Percentiles rank a stretch among this genome's conserved stretches.
These are phyloP conservation scores for Oryzaephilus surinamensis DNA, from an alignment of 1,140 invertebrate genomes.

Conservation along the genomic window DNA sequence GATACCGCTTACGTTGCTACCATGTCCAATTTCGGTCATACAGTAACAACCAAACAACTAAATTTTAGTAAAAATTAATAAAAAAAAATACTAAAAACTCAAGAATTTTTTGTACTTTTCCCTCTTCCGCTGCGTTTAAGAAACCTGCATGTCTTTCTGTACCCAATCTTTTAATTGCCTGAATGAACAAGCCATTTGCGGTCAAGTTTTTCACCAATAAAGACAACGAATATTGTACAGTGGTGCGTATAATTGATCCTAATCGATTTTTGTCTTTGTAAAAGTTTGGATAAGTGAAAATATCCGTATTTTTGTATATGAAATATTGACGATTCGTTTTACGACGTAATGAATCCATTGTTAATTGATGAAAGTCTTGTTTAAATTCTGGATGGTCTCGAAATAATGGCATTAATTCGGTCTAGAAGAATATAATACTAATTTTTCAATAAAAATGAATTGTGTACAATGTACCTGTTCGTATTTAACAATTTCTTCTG, in stretches of 20 bases:
- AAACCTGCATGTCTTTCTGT: constrained; percentile 65
- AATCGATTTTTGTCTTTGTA: too few species aligned
- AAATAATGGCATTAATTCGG: constrained; percentile 70
- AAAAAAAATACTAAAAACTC: neutral
- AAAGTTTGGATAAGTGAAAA: too few species aligned
- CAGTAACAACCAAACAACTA: constrained; percentile 74
- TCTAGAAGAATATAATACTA: constrained; percentile 41
- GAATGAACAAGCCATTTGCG: constrained; percentile 56
- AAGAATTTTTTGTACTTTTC: constrained; percentile 43
- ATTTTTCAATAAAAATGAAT: constrained; percentile 3
- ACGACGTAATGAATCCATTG: too few species aligned
- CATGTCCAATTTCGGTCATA: constrained; percentile 90
- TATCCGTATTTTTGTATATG: too few species aligned
- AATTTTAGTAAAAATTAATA: constrained; percentile 7
- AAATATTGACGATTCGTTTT: too few species aligned
- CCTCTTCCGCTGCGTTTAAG: constrained; percentile 53
- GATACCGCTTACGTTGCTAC: constrained; percentile 85
- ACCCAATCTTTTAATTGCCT: constrained; percentile 59
- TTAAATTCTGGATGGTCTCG: constrained; percentile 73
- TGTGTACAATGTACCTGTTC: neutral
- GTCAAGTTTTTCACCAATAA: constrained; percentile 58
- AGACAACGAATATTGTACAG: too few species aligned
- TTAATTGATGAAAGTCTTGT: constrained; percentile 51
- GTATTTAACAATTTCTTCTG: constrained; percentile 8
- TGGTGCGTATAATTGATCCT: too few species aligned